phyloP scores from a whole-genome alignment of 2,888 invertebrate genomes.

The Cephus sareptanus region DNA sequence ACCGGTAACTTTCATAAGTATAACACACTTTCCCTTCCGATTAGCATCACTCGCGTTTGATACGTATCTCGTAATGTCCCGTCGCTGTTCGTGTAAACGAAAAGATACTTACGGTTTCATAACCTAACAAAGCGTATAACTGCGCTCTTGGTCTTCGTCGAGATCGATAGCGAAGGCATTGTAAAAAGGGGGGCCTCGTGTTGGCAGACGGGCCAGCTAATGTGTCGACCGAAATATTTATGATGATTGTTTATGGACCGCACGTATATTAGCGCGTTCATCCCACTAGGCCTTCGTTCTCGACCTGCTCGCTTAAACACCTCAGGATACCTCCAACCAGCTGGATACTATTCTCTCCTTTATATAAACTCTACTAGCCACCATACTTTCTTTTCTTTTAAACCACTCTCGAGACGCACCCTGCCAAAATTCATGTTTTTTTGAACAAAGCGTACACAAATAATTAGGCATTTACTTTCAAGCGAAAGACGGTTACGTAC shows the following conservation, averaged over 20 bases:
- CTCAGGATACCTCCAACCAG: slow-evolving; percentile 1
- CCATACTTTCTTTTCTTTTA: neutral
- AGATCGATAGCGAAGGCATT: slow-evolving; percentile 20
- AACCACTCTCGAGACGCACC: neutral
- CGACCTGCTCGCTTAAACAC: slow-evolving; percentile 17
- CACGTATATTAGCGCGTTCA: slow-evolving; percentile 60
- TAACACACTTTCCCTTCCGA: neutral
- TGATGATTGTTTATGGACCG: slow-evolving; percentile 64
- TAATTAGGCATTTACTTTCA: neutral
- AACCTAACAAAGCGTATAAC: neutral
- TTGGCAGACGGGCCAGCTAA: slow-evolving; percentile 59
- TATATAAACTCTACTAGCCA: neutral
- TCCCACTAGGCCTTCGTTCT: slow-evolving; percentile 41
- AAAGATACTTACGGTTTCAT: neutral
- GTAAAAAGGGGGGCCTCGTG: slow-evolving; percentile 36
- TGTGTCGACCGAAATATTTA: slow-evolving; percentile 64
- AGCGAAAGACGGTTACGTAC: neutral
- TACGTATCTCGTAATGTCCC: neutral
- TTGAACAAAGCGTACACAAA: neutral
- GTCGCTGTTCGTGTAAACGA: neutral
- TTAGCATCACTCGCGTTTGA: neutral
- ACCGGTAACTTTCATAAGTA: neutral
- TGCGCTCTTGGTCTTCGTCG: neutral
- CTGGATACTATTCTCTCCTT: neutral
- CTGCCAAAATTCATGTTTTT: neutral